Evolutionary conservation across 2,797 vertebrate species (phyloP), one percentile per base, ranked within the genome.

Genomic region (Pseudopleuronectes americanus): DNA sequence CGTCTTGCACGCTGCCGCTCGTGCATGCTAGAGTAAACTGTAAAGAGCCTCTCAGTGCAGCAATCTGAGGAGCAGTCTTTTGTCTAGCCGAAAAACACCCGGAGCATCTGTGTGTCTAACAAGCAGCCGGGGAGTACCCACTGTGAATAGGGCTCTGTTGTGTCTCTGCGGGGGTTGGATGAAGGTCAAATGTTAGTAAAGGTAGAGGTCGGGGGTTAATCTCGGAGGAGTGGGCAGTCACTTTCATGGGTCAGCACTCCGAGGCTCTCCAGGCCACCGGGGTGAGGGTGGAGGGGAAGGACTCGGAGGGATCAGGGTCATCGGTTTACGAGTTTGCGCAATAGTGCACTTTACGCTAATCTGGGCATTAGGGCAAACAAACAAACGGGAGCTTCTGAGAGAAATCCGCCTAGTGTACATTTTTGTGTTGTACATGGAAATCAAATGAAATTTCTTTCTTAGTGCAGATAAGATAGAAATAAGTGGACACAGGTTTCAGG

Each of bases 191-290:
- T 74, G 76, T 83, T 68, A 83, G 85, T 55, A 63, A 77, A 76
- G 72, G 76, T 64, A 68, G 56, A 72, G 85, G 81, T 89, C 62
- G 67, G 63, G 54, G 87, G 87, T 90, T 82, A 88, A 86, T 85
- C 71, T 81, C 17, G 60, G 53, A 80, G 67, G 76, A 59, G 55
- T 3, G 45, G 65, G 55, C 26, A 55, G 64, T 85, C 81, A 80
- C 75, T 87, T 81, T 77, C 70, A 63, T 49, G 66, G 87, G 82
- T 88, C 74, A 78, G 57, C 5, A 49, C 79, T 74, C 74, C 67
- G 73, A 84, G 76, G 73, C 55, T 74, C 66, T 66, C 33, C 64
- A 69, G 74, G 72, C 76, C 80, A 76, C 43, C 0, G 61, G 66
- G 77, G 38, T 59, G 56, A 61, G 22, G 47, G 71, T 19, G 47